Percentiles rank a stretch among this genome's conserved stretches.
phyloP scores from a whole-genome alignment of 2,888 invertebrate species.

The Trissoscelio sp. region DNA sequence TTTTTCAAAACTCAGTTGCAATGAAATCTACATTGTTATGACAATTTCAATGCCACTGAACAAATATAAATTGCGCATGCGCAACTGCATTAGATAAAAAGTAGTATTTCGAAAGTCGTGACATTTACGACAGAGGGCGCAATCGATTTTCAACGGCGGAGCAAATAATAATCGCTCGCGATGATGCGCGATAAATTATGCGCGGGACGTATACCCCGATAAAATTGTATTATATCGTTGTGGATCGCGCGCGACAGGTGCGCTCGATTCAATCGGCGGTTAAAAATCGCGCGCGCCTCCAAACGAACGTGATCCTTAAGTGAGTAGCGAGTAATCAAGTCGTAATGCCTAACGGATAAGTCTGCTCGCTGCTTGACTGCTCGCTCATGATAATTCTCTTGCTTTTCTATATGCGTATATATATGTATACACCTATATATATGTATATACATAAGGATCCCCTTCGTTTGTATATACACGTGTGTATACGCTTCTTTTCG shows the following conservation, averaged over 20 bases:
- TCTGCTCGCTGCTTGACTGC: constrained; percentile 68
- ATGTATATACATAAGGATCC: constrained; percentile 18
- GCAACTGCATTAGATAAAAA: constrained; percentile 38
- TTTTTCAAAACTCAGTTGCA: too few relatives aligned
- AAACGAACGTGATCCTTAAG: constrained; percentile 68
- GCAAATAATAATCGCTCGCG: constrained; percentile 51
- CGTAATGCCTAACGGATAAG: constrained; percentile 74
- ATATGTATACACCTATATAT: neutral
- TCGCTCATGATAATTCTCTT: constrained; percentile 52
- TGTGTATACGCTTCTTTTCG: constrained; percentile 45
- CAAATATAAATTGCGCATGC: constrained; percentile 26
- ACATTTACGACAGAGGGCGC: constrained; percentile 59
- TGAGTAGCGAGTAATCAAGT: constrained; percentile 72
- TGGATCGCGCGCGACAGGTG: constrained; percentile 63
- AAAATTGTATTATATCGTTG: constrained; percentile 61
- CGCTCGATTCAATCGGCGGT: constrained; percentile 63
- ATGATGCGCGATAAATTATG: constrained; percentile 63
- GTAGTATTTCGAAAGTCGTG: constrained; percentile 47
- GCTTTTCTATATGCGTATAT: constrained; percentile 9
- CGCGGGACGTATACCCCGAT: constrained; percentile 53
- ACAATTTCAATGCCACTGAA: neutral
- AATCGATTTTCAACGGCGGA: constrained; percentile 52
- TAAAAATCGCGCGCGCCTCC: constrained; percentile 63
- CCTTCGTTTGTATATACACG: constrained; percentile 16
- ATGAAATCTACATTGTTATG: neutral